These are phyloP conservation scores for Pseudochaenichthys georgianus DNA, from an alignment of 2,797 vertebrate species.

Conservation along the genomic window DNA sequence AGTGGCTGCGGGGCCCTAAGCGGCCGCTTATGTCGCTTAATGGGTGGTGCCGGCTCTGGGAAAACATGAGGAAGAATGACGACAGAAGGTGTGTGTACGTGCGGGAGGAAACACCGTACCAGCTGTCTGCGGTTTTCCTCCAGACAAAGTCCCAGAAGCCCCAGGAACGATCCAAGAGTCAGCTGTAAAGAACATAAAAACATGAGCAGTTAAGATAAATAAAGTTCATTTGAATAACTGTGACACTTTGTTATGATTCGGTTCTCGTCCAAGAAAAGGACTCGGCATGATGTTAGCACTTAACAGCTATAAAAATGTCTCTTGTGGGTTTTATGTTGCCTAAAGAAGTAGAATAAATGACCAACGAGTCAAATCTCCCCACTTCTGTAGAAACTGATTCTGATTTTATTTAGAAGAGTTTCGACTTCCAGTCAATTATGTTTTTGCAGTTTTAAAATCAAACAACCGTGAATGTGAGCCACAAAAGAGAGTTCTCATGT, in stretches of 20 bases:
- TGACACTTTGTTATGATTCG: background rate
- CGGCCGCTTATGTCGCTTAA: too few species aligned
- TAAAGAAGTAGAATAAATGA: background rate
- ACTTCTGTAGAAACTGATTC: background rate
- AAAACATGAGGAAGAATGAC: conserved; percentile 19
- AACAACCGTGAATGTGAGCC: background rate
- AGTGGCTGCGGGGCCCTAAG: too few species aligned
- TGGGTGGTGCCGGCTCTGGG: too few species aligned
- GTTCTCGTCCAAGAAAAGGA: conserved; percentile 3
- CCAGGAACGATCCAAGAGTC: conserved; percentile 83
- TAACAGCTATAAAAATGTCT: background rate
- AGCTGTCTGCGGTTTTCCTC: conserved; percentile 84
- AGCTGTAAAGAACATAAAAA: conserved; percentile 70
- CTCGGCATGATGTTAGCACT: conserved; percentile 1
- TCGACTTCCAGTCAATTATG: background rate
- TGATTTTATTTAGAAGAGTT: background rate
- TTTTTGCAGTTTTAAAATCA: background rate
- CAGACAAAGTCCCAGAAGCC: conserved; percentile 80
- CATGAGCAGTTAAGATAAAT: conserved; percentile 4
- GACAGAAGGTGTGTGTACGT: background rate
- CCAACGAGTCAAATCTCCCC: background rate
- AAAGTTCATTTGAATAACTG: background rate
- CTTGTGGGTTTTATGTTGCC: conserved; percentile 19
- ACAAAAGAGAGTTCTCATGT: background rate
- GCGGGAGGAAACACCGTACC: conserved; percentile 58